Evolutionary conservation across 1,140 invertebrate species (phyloP).

Genomic region (Apis cerana): DNA sequence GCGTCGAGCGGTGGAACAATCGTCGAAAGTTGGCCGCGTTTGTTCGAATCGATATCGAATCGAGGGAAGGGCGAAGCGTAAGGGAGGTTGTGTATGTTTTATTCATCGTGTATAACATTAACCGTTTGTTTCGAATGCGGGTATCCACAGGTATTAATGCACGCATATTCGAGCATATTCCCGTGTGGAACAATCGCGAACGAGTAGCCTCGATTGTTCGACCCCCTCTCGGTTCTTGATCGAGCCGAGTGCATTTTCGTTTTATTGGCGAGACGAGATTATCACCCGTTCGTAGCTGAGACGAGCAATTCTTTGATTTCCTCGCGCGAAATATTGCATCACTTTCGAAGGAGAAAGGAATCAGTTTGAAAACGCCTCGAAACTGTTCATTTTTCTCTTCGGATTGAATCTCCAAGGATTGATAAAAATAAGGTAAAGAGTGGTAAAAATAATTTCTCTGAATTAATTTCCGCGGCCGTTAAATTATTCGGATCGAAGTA

Average conservation of each 20-base stretch:
- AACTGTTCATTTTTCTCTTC: too few relatives aligned
- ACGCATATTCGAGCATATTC: background rate
- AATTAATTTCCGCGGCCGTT: too few relatives aligned
- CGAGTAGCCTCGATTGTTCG: slow-evolving; percentile 15
- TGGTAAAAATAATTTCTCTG: too few relatives aligned
- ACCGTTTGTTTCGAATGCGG: slow-evolving; percentile 43
- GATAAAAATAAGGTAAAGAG: too few relatives aligned
- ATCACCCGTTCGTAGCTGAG: too few relatives aligned
- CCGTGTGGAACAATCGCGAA: background rate
- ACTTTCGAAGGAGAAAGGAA: too few relatives aligned
- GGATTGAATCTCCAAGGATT: too few relatives aligned
- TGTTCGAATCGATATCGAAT: slow-evolving; percentile 34
- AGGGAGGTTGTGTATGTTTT: slow-evolving; percentile 26
- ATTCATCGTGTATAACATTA: slow-evolving; percentile 47
- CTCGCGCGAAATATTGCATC: too few relatives aligned
- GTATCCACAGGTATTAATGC: slow-evolving; percentile 37
- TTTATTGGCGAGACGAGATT: slow-evolving; percentile 1
- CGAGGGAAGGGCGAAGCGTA: too few relatives aligned
- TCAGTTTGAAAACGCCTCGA: too few relatives aligned
- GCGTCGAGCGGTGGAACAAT: slow-evolving; percentile 9
- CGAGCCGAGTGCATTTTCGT: slow-evolving; percentile 21
- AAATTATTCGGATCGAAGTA: background rate
- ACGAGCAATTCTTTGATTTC: too few relatives aligned
- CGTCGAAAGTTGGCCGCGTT: slow-evolving; percentile 32
- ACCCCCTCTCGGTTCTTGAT: background rate